A percentile compares a stretch with the other conserved stretches of the same genome.
These are phyloP conservation scores for Cosmia trapezina DNA, from an alignment of 2,888 invertebrate species.

Conservation along the genomic window DNA sequence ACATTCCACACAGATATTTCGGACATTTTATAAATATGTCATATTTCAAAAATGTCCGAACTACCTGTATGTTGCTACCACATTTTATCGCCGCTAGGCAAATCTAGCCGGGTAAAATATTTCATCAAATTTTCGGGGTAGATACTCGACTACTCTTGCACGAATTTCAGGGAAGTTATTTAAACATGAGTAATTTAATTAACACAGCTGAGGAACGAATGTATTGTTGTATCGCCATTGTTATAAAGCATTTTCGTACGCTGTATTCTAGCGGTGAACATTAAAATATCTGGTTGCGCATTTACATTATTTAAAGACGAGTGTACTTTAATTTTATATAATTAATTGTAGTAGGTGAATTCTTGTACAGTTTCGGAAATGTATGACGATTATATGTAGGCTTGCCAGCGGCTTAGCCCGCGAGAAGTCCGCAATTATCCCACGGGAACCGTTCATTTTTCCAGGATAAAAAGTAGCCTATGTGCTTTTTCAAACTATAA, in stretches of 20 bases:
- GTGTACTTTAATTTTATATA: not conserved
- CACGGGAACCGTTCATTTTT: no score
- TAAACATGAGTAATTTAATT: slow-evolving; percentile 63
- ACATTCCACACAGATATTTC: not conserved
- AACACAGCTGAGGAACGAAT: slow-evolving; percentile 33
- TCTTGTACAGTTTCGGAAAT: not conserved
- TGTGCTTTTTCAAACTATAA: no score
- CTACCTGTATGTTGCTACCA: not conserved
- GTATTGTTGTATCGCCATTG: slow-evolving; percentile 16
- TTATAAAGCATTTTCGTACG: slow-evolving; percentile 5
- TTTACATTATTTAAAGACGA: not conserved
- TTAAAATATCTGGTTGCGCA: not conserved
- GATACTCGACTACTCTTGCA: slow-evolving; percentile 21
- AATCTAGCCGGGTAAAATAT: slow-evolving; percentile 41
- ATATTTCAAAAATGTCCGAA: not conserved
- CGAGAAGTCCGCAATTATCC: no score
- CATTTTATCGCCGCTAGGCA: slow-evolving; percentile 29
- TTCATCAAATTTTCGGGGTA: slow-evolving; percentile 42
- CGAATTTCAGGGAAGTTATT: slow-evolving; percentile 51
- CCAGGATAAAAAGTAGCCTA: no score
- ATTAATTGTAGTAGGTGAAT: not conserved
- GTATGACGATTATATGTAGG: no score
- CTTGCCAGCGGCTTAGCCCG: no score
- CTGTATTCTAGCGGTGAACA: not conserved
- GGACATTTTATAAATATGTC: no score